Evolutionary conservation across 1,140 invertebrate species (phyloP).

Genomic region (Danaus melanippus): DNA sequence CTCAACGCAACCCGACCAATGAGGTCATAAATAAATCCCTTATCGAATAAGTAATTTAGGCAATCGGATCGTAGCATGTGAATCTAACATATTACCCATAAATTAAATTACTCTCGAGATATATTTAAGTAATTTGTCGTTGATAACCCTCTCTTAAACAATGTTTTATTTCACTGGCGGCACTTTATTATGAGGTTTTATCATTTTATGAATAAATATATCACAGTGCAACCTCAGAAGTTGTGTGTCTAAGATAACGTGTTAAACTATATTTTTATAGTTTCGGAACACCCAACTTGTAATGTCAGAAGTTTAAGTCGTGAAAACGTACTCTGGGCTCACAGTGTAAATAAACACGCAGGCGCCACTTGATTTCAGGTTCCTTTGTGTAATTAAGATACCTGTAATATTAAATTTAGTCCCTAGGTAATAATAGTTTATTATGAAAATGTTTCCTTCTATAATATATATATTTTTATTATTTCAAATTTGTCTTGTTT

Average conservation of each 20-base stretch:
- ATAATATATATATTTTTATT: no score
- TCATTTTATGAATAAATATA: conserved; percentile 35
- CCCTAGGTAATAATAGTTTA: no score
- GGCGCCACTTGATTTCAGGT: no score
- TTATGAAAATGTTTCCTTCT: no score
- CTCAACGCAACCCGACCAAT: conserved; percentile 30
- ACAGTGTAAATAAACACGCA: no score
- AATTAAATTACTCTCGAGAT: conserved; percentile 45
- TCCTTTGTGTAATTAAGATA: no score
- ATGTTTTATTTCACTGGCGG: conserved; percentile 12
- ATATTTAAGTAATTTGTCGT: conserved; percentile 27
- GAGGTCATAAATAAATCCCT: conserved; percentile 59
- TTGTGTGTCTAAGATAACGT: conserved; percentile 43
- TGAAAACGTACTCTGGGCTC: no score
- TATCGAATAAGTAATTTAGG: conserved; percentile 68
- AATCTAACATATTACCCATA: conserved; percentile 37
- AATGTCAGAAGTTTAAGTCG: not conserved
- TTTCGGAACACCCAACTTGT: conserved; percentile 32
- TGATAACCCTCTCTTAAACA: conserved; percentile 21
- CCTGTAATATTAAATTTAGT: no score
- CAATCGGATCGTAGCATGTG: conserved; percentile 36
- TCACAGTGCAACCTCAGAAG: conserved; percentile 54
- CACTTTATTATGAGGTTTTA: conserved; percentile 20
- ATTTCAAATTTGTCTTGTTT: no score
- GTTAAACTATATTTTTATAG: conserved; percentile 40